These are phyloP conservation scores for Colistium nudipinnis DNA, from an alignment of 2,113 vertebrate species.

Conservation along the genomic window DNA sequence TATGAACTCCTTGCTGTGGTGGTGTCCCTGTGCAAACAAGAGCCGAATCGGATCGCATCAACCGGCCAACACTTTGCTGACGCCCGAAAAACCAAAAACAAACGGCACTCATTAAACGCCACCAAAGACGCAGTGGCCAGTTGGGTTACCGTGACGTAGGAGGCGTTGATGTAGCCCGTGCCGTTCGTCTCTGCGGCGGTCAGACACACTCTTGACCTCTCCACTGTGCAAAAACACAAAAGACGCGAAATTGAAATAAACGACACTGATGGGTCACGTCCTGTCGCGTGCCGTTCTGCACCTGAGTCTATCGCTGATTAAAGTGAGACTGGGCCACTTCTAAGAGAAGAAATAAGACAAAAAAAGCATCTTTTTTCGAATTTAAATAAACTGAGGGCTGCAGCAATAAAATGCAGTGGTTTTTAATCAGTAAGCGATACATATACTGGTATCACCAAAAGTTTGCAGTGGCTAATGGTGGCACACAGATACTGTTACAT, in stretches of 20 bases:
- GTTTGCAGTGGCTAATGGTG: too few species aligned
- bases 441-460: too few species aligned
- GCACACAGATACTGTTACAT: too few species aligned
- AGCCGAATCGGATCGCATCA: neutral
- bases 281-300: neutral
- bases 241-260: neutral
- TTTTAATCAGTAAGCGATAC: too few species aligned
- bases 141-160: slow-evolving; percentile 91
- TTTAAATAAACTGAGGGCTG: too few species aligned
- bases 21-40: slow-evolving; percentile 84
- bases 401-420: too few species aligned
- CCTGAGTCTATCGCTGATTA: too few species aligned
- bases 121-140: neutral
- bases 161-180: slow-evolving; percentile 96
- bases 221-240: slow-evolving; percentile 82
- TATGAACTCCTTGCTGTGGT: slow-evolving; percentile 90
- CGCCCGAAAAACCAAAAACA: neutral
- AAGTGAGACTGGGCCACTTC: too few species aligned
- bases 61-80: neutral
- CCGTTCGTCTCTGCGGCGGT: slow-evolving; percentile 85
- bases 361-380: too few species aligned
- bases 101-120: neutral
- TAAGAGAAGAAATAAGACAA: too few species aligned
- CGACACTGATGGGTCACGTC: neutral
- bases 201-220: slow-evolving; percentile 92